Base-by-base conservation (phyloP, 2,888 invertebrate genomes). In the Caenorhabditis virilis region DNA sequence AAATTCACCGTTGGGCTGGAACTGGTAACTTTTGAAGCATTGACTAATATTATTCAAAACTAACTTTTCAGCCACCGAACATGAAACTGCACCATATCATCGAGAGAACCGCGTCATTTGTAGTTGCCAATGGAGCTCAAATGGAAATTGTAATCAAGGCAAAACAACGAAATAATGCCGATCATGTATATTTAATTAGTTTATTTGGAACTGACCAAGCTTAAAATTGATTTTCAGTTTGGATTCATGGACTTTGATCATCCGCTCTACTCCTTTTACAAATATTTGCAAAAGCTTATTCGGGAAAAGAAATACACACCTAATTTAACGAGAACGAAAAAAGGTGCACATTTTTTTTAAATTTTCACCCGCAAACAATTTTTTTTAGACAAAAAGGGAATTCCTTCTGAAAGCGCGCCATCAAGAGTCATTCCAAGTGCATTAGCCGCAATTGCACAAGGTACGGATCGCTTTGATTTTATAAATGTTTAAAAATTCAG, bases 61-160 rank as follows among this genome's bases (percentile, higher is more conserved):
- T 9, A 13, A 38, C 11, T 33, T 59, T 78, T 64, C 45, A 80
- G 76, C 82, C 82, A 2, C 67, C 69, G 18, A 76, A 73, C 39
- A 68, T 71, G 64, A 72, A 75, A 45, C 69, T 70, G 33, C 71
- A 78, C 43, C 70, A 91, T 15, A 91, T 97, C 66, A 94, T 98
- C 78, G 94, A 95, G 83, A 94, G 93, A 85, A 99, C 87, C 0
- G 87, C 87, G 2, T 65, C 74, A 38, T 88, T 88, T 78, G 85
- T 88, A 15, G 85, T 85, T 2, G 69, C 71, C 6, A 69, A 75
- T 47, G 97, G 97, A 0, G 88, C 90, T 7, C 98, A 98, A 86
- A 95, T 98, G 95, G 98, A 98, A 86, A 95, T 98, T 74, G 88
- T 98, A 13, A 90, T 98, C 74, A 97, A 97, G 85, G 92, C 95